phyloP scores from a whole-genome alignment of 2,797 vertebrate species.

The Onychomys leucogaster region DNA sequence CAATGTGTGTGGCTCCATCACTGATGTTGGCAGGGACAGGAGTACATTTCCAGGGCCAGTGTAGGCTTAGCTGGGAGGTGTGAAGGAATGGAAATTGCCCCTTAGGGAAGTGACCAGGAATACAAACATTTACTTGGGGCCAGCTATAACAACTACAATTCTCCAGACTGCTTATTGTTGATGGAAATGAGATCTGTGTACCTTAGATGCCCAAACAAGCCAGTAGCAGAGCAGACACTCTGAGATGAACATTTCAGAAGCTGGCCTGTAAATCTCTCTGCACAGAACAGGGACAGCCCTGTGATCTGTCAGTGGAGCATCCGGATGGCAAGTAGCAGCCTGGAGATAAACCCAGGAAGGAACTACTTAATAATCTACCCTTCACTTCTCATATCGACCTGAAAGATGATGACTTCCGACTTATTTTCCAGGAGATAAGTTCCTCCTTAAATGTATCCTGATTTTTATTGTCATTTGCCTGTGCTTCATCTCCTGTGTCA shows the following conservation, averaged over 20 bases:
- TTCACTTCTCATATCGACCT: constrained; percentile 70
- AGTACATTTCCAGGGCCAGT: neutral
- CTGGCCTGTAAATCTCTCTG: constrained; percentile 62
- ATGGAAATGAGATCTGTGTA: constrained; percentile 15
- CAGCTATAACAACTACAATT: neutral
- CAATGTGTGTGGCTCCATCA: neutral
- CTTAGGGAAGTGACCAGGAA: neutral
- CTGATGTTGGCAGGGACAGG: neutral
- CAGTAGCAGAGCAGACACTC: constrained; percentile 10
- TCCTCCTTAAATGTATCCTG: constrained; percentile 31
- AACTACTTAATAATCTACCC: constrained; percentile 70
- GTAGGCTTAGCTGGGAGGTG: neutral
- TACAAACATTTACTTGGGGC: neutral
- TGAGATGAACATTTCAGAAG: constrained; percentile 46
- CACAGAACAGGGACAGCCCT: constrained; percentile 52
- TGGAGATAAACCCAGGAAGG: constrained; percentile 64
- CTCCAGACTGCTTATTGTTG: constrained; percentile 21
- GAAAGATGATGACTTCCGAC: constrained; percentile 68
- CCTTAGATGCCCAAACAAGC: neutral
- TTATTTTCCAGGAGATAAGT: constrained; percentile 70
- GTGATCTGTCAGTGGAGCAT: constrained; percentile 62
- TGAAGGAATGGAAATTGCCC: neutral
- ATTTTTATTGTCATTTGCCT: constrained; percentile 71
- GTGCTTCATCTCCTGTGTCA: constrained; percentile 52
- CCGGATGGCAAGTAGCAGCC: constrained; percentile 66